phyloP scores from a whole-genome alignment of 2,888 invertebrate genomes.

The Pelosia muscerda region DNA sequence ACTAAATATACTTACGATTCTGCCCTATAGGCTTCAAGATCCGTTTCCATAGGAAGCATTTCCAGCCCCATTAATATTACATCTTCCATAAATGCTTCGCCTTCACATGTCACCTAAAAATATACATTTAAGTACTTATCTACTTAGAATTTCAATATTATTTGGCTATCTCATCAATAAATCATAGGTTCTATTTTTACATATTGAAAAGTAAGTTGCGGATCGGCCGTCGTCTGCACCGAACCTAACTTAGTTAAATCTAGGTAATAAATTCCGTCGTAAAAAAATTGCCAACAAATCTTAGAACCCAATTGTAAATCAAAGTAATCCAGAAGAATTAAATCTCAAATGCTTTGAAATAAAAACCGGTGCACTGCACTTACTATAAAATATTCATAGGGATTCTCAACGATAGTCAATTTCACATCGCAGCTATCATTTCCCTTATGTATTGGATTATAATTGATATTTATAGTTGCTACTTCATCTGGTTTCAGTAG shows the following conservation, averaged over 20 bases:
- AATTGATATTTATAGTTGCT: slow-evolving; percentile 64
- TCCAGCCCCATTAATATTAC: slow-evolving; percentile 76
- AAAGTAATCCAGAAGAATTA: not conserved
- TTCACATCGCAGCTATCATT: slow-evolving; percentile 71
- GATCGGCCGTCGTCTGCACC: too few relatives aligned
- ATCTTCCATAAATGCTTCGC: slow-evolving; percentile 82
- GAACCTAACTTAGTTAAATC: too few relatives aligned
- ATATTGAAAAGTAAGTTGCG: too few relatives aligned
- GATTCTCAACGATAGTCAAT: slow-evolving; percentile 72
- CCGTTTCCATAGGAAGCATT: slow-evolving; percentile 79
- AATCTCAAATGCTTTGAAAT: not conserved
- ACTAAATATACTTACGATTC: slow-evolving; percentile 56
- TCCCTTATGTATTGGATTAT: slow-evolving; percentile 73
- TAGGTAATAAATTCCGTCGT: too few relatives aligned
- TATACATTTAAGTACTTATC: too few relatives aligned
- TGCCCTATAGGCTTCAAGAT: slow-evolving; percentile 66
- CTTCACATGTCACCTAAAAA: slow-evolving; percentile 75
- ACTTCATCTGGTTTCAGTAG: slow-evolving; percentile 64
- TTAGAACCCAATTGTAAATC: too few relatives aligned
- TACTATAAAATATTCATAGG: slow-evolving; percentile 78
- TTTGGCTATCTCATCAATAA: too few relatives aligned
- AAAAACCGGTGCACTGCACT: slow-evolving; percentile 20
- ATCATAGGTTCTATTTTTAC: too few relatives aligned
- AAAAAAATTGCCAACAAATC: too few relatives aligned
- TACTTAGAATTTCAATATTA: too few relatives aligned